phyloP scores from a whole-genome alignment of 2,888 invertebrate species.

The Chrysotoxum bicinctum region DNA sequence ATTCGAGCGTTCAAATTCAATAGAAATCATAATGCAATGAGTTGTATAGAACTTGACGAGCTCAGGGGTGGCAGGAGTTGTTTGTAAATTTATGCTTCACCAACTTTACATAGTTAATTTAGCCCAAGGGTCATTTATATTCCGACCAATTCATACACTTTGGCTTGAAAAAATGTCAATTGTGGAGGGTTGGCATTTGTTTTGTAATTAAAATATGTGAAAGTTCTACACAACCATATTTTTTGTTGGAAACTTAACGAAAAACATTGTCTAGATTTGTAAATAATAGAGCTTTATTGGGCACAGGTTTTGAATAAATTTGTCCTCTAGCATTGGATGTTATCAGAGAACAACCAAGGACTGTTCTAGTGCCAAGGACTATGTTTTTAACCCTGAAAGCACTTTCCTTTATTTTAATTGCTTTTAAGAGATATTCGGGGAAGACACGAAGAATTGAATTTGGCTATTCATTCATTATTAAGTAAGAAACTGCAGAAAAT shows the following conservation, averaged over 20 bases:
- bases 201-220: constrained; percentile 25
- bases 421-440: no score
- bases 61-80: not conserved
- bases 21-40: constrained; percentile 4
- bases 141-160: constrained; percentile 21
- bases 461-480: no score
- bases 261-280: not conserved
- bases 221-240: not conserved
- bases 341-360: no score
- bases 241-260: not conserved
- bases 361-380: no score
- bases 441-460: no score
- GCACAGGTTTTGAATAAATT: not conserved
- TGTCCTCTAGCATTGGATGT: not conserved
- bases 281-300: not conserved
- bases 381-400: no score
- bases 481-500: no score
- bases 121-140: constrained; percentile 31
- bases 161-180: not conserved
- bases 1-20: not conserved
- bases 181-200: not conserved
- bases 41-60: constrained; percentile 15
- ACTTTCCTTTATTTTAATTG: no score
- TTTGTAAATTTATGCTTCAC: constrained; percentile 35
- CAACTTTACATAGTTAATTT: constrained; percentile 20